These are phyloP conservation scores for Drosophila nigricruria DNA, from an alignment of 2,888 invertebrate genomes.

Conservation along the genomic window DNA sequence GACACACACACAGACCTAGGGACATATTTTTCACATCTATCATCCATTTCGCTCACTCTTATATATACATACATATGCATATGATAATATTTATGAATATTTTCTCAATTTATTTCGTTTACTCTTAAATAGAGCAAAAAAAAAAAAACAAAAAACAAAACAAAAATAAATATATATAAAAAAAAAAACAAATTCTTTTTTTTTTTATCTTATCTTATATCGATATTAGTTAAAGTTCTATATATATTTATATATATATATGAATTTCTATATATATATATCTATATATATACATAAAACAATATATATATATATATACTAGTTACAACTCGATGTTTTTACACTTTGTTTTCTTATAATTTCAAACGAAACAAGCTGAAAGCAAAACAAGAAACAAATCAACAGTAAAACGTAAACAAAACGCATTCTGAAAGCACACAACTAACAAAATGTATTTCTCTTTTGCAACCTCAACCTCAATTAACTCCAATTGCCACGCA, in stretches of 20 bases:
- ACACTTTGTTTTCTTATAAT: slow-evolving; percentile 49
- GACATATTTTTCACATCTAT: slow-evolving; percentile 38
- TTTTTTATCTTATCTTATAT: slow-evolving; percentile 34
- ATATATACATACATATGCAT: slow-evolving; percentile 39
- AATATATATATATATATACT: slow-evolving; percentile 21
- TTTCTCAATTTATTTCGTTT: slow-evolving; percentile 47
- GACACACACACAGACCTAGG: slow-evolving; percentile 20
- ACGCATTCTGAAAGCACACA: slow-evolving; percentile 32
- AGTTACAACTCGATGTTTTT: slow-evolving; percentile 45
- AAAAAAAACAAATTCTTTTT: slow-evolving; percentile 3
- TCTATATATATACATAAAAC: slow-evolving; percentile 8
- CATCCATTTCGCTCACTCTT: slow-evolving; percentile 50
- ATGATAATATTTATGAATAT: slow-evolving; percentile 50
- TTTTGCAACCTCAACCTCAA: slow-evolving; percentile 48
- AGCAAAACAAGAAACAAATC: slow-evolving; percentile 42
- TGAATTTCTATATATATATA: slow-evolving; percentile 17
- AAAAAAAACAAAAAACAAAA: slow-evolving; percentile 17
- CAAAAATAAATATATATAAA: not conserved
- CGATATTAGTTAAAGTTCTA: slow-evolving; percentile 37
- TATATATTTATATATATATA: slow-evolving; percentile 14
- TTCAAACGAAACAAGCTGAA: slow-evolving; percentile 42
- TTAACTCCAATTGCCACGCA: slow-evolving; percentile 5
- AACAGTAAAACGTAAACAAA: slow-evolving; percentile 26
- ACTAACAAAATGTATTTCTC: slow-evolving; percentile 66
- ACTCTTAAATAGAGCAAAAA: slow-evolving; percentile 22